phyloP scores from a whole-genome alignment of 2,888 invertebrate species.

The Empis stercorea region DNA sequence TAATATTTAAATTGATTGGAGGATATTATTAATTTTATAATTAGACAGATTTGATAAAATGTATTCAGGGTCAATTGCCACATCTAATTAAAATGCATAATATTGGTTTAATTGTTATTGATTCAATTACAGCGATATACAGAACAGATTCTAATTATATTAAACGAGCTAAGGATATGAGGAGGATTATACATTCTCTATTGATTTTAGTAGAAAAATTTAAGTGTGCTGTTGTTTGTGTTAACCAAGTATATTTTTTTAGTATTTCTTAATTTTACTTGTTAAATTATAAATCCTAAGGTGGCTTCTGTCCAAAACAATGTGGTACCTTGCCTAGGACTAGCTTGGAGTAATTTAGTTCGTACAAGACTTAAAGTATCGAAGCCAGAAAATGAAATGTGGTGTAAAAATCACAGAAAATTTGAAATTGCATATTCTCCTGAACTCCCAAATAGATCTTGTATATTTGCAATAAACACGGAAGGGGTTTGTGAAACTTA shows the following conservation, averaged over 20 bases:
- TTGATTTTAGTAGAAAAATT: conserved; percentile 41
- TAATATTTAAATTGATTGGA: not conserved
- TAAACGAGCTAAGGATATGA: conserved; percentile 43
- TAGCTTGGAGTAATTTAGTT: conserved; percentile 53
- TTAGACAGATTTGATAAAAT: conserved; percentile 43
- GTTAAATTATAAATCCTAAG: conserved; percentile 4
- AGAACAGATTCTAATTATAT: conserved; percentile 40
- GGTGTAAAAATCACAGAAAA: conserved; percentile 26
- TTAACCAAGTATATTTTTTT: conserved; percentile 53
- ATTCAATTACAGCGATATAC: conserved; percentile 62
- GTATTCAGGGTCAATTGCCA: conserved; percentile 42
- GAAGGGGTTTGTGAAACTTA: too few species aligned
- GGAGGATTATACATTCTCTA: conserved; percentile 42
- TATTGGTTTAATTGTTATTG: conserved; percentile 53
- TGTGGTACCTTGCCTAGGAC: conserved; percentile 46
- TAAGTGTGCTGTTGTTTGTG: conserved; percentile 48
- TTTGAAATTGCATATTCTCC: conserved; percentile 47
- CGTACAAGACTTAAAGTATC: conserved; percentile 43
- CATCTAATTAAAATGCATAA: conserved; percentile 38
- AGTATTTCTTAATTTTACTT: too few species aligned
- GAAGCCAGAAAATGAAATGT: conserved; percentile 22
- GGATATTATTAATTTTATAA: not conserved
- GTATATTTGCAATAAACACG: too few species aligned
- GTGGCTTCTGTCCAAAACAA: conserved; percentile 17
- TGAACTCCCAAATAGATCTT: conserved; percentile 20